phyloP scores from a whole-genome alignment of 2,888 invertebrate species.

The Nephrotoma appendiculata region DNA sequence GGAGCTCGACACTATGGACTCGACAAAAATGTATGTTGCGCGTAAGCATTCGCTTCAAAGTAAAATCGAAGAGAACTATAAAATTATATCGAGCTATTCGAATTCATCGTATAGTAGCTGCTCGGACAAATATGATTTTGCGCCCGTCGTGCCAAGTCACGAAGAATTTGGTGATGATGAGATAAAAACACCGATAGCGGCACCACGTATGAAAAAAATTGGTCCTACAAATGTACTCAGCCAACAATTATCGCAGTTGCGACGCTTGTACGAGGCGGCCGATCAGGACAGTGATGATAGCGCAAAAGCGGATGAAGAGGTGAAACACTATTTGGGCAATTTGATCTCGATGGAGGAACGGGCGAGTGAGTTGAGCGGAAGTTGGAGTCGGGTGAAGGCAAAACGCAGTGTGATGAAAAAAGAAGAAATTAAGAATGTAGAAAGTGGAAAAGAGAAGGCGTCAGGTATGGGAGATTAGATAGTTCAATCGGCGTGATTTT shows the following conservation, averaged over 20 bases:
- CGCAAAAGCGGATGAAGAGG: slow-evolving; percentile 42
- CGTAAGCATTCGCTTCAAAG: neutral
- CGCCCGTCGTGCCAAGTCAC: slow-evolving; percentile 25
- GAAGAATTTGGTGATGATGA: slow-evolving; percentile 19
- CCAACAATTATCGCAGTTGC: slow-evolving; percentile 27
- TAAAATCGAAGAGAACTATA: neutral
- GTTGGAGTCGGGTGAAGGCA: slow-evolving; percentile 42
- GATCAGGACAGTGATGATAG: slow-evolving; percentile 35
- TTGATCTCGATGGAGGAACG: slow-evolving; percentile 12
- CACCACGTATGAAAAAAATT: slow-evolving; percentile 26
- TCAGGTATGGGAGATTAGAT: slow-evolving; percentile 1
- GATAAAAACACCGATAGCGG: slow-evolving; percentile 19
- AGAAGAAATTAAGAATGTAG: neutral
- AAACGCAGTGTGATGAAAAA: slow-evolving; percentile 27
- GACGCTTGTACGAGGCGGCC: slow-evolving; percentile 27
- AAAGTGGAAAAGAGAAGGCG: neutral
- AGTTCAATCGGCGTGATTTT: slow-evolving; percentile 2
- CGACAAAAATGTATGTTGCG: neutral
- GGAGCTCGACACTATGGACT: neutral
- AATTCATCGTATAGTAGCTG: neutral
- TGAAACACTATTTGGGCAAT: slow-evolving; percentile 38
- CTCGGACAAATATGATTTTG: neutral
- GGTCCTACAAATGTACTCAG: slow-evolving; percentile 26
- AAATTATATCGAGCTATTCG: neutral
- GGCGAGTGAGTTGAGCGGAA: slow-evolving; percentile 35